Base-by-base conservation (phyloP, 2,797 vertebrate genomes). In the Pantherophis alleghaniensis region DNA sequence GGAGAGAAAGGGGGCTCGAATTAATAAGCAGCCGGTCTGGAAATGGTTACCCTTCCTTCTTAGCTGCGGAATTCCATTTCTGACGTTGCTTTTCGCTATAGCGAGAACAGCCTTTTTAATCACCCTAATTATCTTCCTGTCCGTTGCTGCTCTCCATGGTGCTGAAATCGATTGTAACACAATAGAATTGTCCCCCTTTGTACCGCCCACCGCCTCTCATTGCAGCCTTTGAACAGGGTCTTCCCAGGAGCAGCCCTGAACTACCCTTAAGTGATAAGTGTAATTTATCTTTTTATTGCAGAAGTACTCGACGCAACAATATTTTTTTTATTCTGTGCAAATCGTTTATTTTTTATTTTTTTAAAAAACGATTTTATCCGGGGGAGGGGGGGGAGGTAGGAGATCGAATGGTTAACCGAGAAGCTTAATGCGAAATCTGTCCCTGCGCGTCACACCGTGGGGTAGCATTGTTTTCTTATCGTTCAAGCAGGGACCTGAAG, bases 101-200 rank as follows among this genome's bases (percentile, higher is more conserved):
- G 13, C 6, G 55, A 13, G 9, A 10, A 24, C 22, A 12, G 51
- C 18, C 26, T 28, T 14, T 60, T 63, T 61, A 9, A 18, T 60
- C n/a, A 3, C 24, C 26, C 22, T 6, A 16, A 11, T 32, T 2
- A 4, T 11, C 66, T 86, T 14, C 10, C 13, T 4, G 0, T 7
- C 11, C 26, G 37, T 16, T 28, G 93, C 92, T 89, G 20, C 89
- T 91, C 55, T 92, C 93, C 93, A 6, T 53, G 86, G 93, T 94
- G 69, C 92, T 94, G 93, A 94, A 94, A 86, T 28, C 47, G 12
- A 47, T 6, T 20, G 32, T 0, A 10, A 16, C 55, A 0, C 1
- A 12, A 12, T 37, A 42, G n/a, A 24, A 47, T 24, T 24, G 74
- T 11, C 37, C 37, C 74, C 37, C 20, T 9, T 47, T 83, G 26